Base-by-base conservation (phyloP, 1,140 invertebrate genomes). In the Diabrotica undecimpunctata region DNA sequence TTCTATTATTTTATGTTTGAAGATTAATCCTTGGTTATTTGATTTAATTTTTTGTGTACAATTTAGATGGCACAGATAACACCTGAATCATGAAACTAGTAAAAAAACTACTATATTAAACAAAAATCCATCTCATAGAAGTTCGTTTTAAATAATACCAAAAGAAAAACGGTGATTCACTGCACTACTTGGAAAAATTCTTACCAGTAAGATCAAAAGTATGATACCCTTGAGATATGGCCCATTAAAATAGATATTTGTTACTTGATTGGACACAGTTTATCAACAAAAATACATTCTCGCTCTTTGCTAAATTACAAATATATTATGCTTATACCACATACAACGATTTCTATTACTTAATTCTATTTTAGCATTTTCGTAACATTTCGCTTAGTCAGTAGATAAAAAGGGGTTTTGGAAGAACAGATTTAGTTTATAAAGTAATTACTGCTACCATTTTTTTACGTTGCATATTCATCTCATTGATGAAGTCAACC, bases 341-440 rank as follows among this genome's bases (percentile, higher is more conserved):
- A 61, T 51, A 7, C 25, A 11, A 8, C 6, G 38, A 59, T 65
- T 53, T 54, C 50, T 52, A 64, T 56, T 64, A 35, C 54, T 12
- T 64, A 64, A 64, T 13, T 39, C 51, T 55, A 64, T 56, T 50
- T 37, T 11, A 52, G 53, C 38, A 9, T 51, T 56, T 25, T 59
- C 57, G 53, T 65, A 65, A 55, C 53, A 59, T 65, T 51, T 56
- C 56, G 51, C 51, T 53, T 65, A 65, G 53, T 59, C 14, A 37
- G 50, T 57, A 57, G 55, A 41, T 64, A 50, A 25, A 46, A 53
- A 60, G 13, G 54, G 54, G 25, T 56, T 14, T 36, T 65, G 64
- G 64, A 65, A 65, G 64, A 65, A 65, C 64, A 60, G 64, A 65
- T 59, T 52, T 64, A 54, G 35, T 56, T 56, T 56, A 14, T 14